Base-by-base conservation (phyloP, 2,888 invertebrate species). In the Hetaerina titia region DNA sequence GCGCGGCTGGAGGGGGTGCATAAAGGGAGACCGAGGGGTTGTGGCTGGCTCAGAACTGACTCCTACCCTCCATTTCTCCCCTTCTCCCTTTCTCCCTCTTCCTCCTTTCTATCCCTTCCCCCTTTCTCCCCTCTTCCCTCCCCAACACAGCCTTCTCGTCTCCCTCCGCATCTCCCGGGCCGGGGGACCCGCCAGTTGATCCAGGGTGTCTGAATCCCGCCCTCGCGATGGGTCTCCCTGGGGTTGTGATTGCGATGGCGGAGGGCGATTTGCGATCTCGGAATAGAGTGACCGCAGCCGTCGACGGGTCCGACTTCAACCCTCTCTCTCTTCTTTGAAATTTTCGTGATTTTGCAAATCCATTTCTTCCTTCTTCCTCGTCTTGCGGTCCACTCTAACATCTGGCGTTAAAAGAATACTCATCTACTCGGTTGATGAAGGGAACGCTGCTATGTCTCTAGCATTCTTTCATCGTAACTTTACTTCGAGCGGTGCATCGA, bases 11-110 rank as follows among this genome's bases (percentile, higher is more conserved):
- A 15, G 81, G 88, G 9, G 17, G 45, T n/a, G 89, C 22, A 89
- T 58, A 89, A 89, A 89, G 89, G 31, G 58, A 45, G 89, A 19
- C 57, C 89, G n/a, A 9, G 89, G 58, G 69, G 56, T 92, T 92
- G 92, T n/a, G 92, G 92, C 92, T 92, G 92, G 92, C 69, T 92
- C 92, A 56, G 69, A 92, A 74, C 69, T n/a, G 89, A 89, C 89
- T 89, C 11, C n/a, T 15, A n/a, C 57, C 89, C 58, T 58, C 89
- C 56, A 9, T 89, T 58, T 22, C 89, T 22, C 89, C 57, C 19
- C 11, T 22, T 45, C 8, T 25, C 17, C 57, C 88, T 13, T 45
- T 58, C 60, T 64, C 60, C 25, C 64, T 31, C 9, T 58, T 89
- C 22, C 89, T 25, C 89, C 89, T 57, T 89, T n/a, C n/a, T n/a